Evolutionary conservation across 1,140 invertebrate genomes (phyloP).

Genomic region (Saxidomus purpurata): DNA sequence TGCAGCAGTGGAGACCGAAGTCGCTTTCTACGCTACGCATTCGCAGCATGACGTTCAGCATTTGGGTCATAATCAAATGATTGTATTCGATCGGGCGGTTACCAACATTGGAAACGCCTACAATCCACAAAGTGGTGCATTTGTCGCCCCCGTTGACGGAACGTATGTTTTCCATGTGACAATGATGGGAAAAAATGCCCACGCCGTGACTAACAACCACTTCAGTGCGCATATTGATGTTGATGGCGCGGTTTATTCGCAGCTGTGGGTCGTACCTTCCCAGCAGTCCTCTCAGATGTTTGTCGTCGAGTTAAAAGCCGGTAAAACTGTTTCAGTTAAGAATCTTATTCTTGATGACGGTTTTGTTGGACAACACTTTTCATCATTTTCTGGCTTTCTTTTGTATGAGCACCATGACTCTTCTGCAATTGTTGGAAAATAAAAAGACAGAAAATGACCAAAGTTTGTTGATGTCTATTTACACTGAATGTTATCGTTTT

Average conservation of each 20-base stretch:
- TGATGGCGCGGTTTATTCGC: neutral
- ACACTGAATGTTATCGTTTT: too few relatives aligned
- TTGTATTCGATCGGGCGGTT: neutral
- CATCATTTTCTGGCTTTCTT: constrained; percentile 30
- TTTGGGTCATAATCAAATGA: constrained; percentile 1
- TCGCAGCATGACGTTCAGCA: constrained; percentile 16
- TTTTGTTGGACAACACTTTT: constrained; percentile 1
- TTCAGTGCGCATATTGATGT: constrained; percentile 28
- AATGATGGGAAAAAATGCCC: neutral
- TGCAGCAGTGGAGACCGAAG: neutral
- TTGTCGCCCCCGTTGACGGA: constrained; percentile 18
- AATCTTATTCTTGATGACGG: neutral
- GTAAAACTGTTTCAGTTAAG: neutral
- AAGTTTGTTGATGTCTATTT: too few relatives aligned
- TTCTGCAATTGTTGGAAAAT: constrained; percentile 6
- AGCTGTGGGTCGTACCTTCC: neutral
- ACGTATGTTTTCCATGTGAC: constrained; percentile 32
- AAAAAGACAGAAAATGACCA: neutral
- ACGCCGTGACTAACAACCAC: neutral
- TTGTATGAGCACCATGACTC: neutral
- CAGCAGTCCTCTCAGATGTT: constrained; percentile 44
- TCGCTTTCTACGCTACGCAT: constrained; percentile 23
- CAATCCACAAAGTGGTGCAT: neutral
- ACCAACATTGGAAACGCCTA: constrained; percentile 10
- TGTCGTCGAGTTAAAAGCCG: neutral